Evolutionary conservation across 2,888 invertebrate genomes (phyloP), one percentile per base, ranked within the genome.

Genomic region (Drosophila paucipuncta): DNA sequence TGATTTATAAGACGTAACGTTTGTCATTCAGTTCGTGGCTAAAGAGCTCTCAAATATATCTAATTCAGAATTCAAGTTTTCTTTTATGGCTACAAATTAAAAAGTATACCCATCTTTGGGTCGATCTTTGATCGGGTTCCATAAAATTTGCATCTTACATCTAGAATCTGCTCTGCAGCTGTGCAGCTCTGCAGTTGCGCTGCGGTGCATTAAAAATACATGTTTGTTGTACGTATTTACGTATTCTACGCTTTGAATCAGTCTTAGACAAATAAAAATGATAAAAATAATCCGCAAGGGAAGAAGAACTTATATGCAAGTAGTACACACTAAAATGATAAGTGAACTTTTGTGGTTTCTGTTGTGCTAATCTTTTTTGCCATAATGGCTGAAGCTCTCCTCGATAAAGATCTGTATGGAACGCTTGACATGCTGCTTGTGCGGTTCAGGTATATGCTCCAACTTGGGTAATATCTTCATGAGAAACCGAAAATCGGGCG

Each of bases 381-480:
- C 85, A 54, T 85, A 90, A 52, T 80, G 80, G 63, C 78, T 83
- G 59, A 85, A 89, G 60, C 91, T 91, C 68, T 93, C 90, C 65
- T 91, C 85, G 13, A 92, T 80, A 53, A 93, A 89, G 57, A 89
- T 91, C 64, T 93, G 93, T 66, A 92, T 92, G 59, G 90, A 90
- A 47, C 83, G 86, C 75, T 92, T 93, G n/a, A 92, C 93, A 61
- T 92, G 88, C 39, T 85, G 90, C 52, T 93, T 92, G 31, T 92
- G 87, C 16, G 93, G 92, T 59, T 93, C 93, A 6, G 91, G 88
- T 53, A 93, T 89, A 43, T 92, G 90, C 68, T 92, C 92, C 75
- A 92, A 50, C 37, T 91, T 92, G 25, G 93, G 92, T 63, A 92
- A 68, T 83, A 92, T 92, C 78, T 93, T 93, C 92, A 93, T 92